phyloP scores from a whole-genome alignment of 2,113 vertebrate genomes.

The Daubentonia madagascariensis region DNA sequence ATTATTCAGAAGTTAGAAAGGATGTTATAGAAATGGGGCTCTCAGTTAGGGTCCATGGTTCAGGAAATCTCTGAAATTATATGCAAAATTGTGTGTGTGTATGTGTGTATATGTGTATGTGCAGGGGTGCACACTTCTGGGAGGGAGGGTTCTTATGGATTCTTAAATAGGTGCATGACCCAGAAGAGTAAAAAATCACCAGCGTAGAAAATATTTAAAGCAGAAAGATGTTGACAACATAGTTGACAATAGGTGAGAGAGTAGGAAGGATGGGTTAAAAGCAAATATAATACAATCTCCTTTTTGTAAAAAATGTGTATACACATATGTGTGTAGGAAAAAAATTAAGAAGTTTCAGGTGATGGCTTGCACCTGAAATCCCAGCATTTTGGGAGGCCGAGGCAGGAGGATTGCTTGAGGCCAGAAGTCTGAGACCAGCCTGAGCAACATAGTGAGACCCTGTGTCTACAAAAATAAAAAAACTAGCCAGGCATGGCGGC shows the following conservation, averaged over 20 bases:
- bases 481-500: no score
- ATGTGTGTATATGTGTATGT: background rate
- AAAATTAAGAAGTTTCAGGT: background rate
- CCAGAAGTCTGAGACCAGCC: no score
- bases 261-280: background rate
- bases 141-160: background rate
- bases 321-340: background rate
- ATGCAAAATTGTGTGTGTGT: background rate
- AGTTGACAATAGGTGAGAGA: conserved; percentile 41
- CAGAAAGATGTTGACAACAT: background rate
- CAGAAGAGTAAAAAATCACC: background rate
- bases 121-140: background rate
- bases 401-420: no score
- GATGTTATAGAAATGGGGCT: background rate
- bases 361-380: no score
- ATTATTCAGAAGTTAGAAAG: background rate
- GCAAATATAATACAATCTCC: background rate
- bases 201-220: conserved; percentile 12
- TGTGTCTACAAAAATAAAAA: no score
- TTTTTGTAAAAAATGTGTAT: conserved; percentile 21
- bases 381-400: no score
- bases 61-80: background rate
- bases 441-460: no score
- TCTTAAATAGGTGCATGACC: background rate
- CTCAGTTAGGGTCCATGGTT: background rate